Base-by-base conservation (phyloP, 2,888 invertebrate genomes). In the Drosophila lutescens region DNA sequence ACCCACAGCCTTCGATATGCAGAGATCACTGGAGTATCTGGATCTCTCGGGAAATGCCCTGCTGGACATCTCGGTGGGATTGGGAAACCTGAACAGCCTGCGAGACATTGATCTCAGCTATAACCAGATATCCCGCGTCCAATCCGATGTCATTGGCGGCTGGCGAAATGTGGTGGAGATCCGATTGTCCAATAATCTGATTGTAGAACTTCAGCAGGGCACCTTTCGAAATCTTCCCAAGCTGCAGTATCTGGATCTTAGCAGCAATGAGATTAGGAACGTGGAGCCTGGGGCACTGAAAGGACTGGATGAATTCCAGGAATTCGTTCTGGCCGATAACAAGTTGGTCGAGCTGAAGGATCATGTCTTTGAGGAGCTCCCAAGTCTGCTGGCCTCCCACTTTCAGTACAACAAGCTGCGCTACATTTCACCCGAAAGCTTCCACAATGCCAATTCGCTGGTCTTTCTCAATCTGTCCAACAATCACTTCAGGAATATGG, bases 391-490 rank as follows among this genome's bases (percentile, higher is more conserved):
- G 70, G 92, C 92, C 55, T 93, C 96, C 12, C 97, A 97, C 90
- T 92, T 97, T 50, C 97, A 97, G 91, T 95, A 97, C 81, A 97
- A 97, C 90, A 94, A 95, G 56, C 91, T 97, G 56, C 94, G 95
- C 79, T 95, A 94, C 81, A 95, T 97, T 74, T 95, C 96, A 0
- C 93, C 94, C 32, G 94, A 95, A 77, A 96, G 96, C 4, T 97
- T 98, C 90, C 94, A 95, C 75, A 95, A 95, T 80, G 94, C 96
- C 23, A 96, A 96, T 0, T 95, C 96, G 53, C 93, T 98, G 59
- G 94, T 97, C 62, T 95, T 96, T 90, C 93, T 98, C 54, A 97
- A 98, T 93, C 92, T 98, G 73, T 97, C 97, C 79, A 94, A 95
- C 86, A 98, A 98, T 92, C 94, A 96, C 78, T 93, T 98, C 63